Conservation (phyloP, 2,797 vertebrate species). For the Malacoraja senta region DNA sequence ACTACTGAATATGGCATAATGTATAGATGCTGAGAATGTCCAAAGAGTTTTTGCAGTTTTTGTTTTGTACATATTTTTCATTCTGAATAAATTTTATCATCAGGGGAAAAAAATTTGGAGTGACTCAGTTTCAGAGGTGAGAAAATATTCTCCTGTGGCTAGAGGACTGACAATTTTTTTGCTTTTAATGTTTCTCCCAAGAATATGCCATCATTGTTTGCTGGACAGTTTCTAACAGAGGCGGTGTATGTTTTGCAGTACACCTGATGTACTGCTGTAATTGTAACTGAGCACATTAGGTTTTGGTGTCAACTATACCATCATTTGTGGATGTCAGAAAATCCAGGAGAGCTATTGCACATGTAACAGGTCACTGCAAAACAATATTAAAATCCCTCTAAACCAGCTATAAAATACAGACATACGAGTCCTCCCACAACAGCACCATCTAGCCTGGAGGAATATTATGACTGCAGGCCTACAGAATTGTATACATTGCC, state of each 20-base stretch:
- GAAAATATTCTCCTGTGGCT: background rate
- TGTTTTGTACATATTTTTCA: too few species aligned
- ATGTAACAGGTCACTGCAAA: too few species aligned
- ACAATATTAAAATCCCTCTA: too few species aligned
- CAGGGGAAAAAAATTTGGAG: background rate
- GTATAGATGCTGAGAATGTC: too few species aligned
- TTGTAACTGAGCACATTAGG: background rate
- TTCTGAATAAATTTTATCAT: too few species aligned
- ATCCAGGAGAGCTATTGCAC: background rate
- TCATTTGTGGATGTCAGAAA: background rate
- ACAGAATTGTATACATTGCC: background rate
- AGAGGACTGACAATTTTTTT: background rate
- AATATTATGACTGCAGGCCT: too few species aligned
- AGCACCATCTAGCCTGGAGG: too few species aligned
- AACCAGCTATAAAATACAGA: too few species aligned
- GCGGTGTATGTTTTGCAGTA: background rate
- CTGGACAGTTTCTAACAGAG: background rate
- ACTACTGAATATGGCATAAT: too few species aligned
- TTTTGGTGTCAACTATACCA: background rate
- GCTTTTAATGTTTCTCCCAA: background rate
- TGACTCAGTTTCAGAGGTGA: background rate
- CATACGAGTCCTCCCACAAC: too few species aligned
- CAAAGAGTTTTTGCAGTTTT: too few species aligned
- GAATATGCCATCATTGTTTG: background rate
- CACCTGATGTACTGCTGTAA: background rate